Percentiles rank a stretch among this genome's conserved stretches.
Conservation (phyloP, 2,888 invertebrate species). For the Stegophylla sp. region DNA sequence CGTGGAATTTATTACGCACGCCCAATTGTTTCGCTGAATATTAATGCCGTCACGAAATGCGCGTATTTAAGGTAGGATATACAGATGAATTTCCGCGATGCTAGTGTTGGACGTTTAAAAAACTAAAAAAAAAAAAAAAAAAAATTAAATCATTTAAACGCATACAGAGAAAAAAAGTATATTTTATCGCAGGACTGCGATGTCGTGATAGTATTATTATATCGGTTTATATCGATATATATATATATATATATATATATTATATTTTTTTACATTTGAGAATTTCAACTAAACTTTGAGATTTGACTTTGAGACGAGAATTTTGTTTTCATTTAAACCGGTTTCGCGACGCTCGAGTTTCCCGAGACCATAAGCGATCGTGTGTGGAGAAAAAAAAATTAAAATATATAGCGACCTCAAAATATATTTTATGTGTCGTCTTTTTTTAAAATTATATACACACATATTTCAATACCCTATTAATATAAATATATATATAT, state of each 20-base stretch:
- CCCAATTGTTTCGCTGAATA: background rate
- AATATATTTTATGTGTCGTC: background rate
- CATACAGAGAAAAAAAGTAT: background rate
- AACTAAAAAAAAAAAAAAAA: too few species aligned
- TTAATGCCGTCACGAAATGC: background rate
- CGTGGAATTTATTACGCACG: background rate
- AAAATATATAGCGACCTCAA: background rate
- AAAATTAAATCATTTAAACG: background rate
- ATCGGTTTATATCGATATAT: background rate
- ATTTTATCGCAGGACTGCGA: background rate
- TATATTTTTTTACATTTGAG: background rate
- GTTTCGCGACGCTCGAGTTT: background rate
- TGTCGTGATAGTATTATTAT: too few species aligned
- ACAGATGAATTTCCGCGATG: too few species aligned
- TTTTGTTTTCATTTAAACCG: background rate
- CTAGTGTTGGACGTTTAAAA: too few species aligned
- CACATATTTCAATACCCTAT: too few species aligned
- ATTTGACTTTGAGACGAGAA: background rate
- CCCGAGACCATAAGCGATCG: background rate
- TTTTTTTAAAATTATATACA: too few species aligned
- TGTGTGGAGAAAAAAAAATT: background rate
- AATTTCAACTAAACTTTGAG: background rate
- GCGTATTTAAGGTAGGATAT: background rate
- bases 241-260: background rate
- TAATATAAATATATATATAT: too few species aligned